A percentile compares a stretch with the other conserved stretches of the same genome.
phyloP scores from a whole-genome alignment of 2,888 invertebrate species.

The Pseudanteris insignis region DNA sequence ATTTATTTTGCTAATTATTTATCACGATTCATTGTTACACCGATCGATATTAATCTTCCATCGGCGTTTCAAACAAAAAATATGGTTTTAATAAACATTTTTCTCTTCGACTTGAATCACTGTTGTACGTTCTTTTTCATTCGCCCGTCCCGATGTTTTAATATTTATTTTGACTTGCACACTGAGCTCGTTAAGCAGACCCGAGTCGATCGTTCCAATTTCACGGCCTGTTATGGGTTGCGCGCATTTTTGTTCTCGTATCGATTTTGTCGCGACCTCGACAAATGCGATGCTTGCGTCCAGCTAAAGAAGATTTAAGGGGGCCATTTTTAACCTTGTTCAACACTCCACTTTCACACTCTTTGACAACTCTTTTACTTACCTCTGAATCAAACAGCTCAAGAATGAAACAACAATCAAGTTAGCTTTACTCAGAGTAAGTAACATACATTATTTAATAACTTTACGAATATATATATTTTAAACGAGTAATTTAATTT shows the following conservation, averaged over 20 bases:
- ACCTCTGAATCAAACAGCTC: too few relatives aligned
- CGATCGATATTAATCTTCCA: constrained; percentile 43
- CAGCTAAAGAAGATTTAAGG: constrained; percentile 21
- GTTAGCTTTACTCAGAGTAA: too few relatives aligned
- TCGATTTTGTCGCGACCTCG: constrained; percentile 10
- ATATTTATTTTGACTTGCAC: constrained; percentile 10
- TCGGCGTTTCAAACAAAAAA: constrained; percentile 39
- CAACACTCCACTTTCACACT: too few relatives aligned
- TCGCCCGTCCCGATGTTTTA: constrained; percentile 15
- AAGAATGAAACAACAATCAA: too few relatives aligned
- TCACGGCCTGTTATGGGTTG: constrained; percentile 16
- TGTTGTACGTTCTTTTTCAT: constrained; percentile 2
- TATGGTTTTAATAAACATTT: constrained; percentile 45
- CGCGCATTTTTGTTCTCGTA: constrained; percentile 17
- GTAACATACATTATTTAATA: too few relatives aligned
- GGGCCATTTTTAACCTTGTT: constrained; percentile 24
- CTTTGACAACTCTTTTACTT: too few relatives aligned
- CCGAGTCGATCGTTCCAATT: constrained; percentile 25
- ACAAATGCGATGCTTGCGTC: constrained; percentile 11
- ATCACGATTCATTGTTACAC: constrained; percentile 42
- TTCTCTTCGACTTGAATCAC: constrained; percentile 40
- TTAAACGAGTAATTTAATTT: too few relatives aligned
- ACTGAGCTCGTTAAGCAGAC: constrained; percentile 18
- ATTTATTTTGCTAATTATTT: constrained; percentile 47
- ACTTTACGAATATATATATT: too few relatives aligned